Percentiles rank a stretch among this genome's conserved stretches.
These are phyloP conservation scores for Nothoprocta perdicaria DNA, from an alignment of 2,113 vertebrate genomes.

Conservation along the genomic window DNA sequence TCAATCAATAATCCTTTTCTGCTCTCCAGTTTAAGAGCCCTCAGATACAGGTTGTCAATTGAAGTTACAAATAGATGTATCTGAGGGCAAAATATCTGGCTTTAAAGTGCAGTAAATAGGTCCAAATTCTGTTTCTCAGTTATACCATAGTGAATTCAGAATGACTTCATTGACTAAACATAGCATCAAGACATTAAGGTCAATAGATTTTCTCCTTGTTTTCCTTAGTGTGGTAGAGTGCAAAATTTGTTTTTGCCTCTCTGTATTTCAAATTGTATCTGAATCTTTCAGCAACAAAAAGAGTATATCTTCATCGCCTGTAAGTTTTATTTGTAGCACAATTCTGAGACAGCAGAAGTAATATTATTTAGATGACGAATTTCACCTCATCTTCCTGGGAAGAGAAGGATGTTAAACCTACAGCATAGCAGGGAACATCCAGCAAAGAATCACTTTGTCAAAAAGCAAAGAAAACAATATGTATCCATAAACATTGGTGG, in stretches of 20 bases:
- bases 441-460: not conserved
- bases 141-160: not conserved
- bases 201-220: not conserved
- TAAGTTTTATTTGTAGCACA: not conserved
- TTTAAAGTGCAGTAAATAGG: not conserved
- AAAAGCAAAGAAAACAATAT: not conserved
- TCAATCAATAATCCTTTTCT: not conserved
- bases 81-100: not conserved
- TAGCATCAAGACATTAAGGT: not conserved
- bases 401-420: not conserved
- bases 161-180: not conserved
- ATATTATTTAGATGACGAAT: not conserved
- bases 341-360: not conserved
- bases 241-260: not conserved
- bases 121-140: not conserved
- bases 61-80: conserved; percentile 17
- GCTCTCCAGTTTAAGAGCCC: conserved; percentile 1
- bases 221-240: not conserved
- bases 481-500: not conserved
- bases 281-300: not conserved
- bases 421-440: not conserved
- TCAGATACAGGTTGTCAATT: not conserved
- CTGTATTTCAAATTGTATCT: not conserved
- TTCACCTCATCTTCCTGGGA: not conserved
- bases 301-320: not conserved